Evolutionary conservation across 2,888 invertebrate species (phyloP), one percentile per base, ranked within the genome.

Genomic region (Platerodrilus igneus): DNA sequence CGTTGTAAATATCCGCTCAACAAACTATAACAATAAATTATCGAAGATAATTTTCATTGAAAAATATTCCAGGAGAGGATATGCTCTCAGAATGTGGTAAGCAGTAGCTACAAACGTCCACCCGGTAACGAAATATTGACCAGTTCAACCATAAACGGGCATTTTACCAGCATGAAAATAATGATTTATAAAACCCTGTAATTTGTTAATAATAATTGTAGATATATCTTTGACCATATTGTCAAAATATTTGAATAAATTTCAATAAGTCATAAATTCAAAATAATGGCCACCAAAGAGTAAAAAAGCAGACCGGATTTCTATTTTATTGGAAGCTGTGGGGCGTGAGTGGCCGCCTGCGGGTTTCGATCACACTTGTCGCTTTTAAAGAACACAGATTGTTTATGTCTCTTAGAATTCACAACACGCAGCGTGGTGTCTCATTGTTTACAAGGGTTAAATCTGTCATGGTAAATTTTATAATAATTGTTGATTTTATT

Each of bases 191-290:
- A 36, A n/a, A 34, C 42, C 43, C 51, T 47, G 52, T 59, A 57
- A 58, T 59, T 58, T 57, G 61, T 59, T 57, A 55, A 55, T 51
- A 57, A 52, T 55, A 51, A 58, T 55, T 55, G 56, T 55, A 47
- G 45, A 39, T 47, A 50, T 57, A 55, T 54, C 53, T 41, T 47
- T 49, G 47, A 45, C 45, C 39, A 43, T 45, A 47, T 50, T 59
- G 61, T 60, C 62, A 58, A 55, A 60, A 57, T 52, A 57, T 61
- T 60, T 58, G 60, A 63, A 64, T 63, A 63, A 64, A 64, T 63
- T 63, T 62, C 62, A 63, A 63, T 64, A 62, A 63, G 57, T 60
- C 60, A 59, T 61, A 59, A 57, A 59, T 57, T 56, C 51, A 51
- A 50, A 57, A 56, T 58, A 59, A 59, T 59, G 55, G 57, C 37